Evolutionary conservation across 2,113 vertebrate genomes (phyloP).

Genomic region (Trachemys scripta): DNA sequence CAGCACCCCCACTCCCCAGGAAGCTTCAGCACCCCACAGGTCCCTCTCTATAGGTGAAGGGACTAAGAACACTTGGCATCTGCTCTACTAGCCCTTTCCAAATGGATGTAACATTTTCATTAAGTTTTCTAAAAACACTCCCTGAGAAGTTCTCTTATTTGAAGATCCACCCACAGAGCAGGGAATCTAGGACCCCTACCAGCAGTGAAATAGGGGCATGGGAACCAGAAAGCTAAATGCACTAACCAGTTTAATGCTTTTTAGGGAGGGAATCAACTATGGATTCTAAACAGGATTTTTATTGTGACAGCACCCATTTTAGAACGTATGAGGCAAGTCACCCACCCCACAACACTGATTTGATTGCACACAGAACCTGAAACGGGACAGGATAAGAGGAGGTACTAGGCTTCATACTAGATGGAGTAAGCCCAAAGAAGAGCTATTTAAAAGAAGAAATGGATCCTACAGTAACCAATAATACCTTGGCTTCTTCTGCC

Average conservation of each 20-base stretch:
- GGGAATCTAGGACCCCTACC: background rate
- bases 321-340: background rate
- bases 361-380: background rate
- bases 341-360: background rate
- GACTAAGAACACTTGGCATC: background rate
- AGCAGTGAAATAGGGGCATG: background rate
- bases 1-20: background rate
- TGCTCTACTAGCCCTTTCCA: background rate
- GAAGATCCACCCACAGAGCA: background rate
- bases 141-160: background rate
- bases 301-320: background rate
- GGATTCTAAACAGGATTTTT: background rate
- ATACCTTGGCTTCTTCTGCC: slow-evolving; percentile 96
- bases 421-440: background rate
- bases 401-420: background rate
- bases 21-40: background rate
- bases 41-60: background rate
- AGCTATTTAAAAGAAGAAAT: background rate
- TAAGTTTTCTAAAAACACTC: background rate
- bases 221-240: background rate
- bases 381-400: background rate
- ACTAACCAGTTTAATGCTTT: background rate
- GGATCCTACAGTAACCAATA: background rate
- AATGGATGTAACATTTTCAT: background rate
- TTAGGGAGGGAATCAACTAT: background rate